Base-by-base conservation (phyloP, 2,113 vertebrate genomes). In the Psilopsiagon aymara region DNA sequence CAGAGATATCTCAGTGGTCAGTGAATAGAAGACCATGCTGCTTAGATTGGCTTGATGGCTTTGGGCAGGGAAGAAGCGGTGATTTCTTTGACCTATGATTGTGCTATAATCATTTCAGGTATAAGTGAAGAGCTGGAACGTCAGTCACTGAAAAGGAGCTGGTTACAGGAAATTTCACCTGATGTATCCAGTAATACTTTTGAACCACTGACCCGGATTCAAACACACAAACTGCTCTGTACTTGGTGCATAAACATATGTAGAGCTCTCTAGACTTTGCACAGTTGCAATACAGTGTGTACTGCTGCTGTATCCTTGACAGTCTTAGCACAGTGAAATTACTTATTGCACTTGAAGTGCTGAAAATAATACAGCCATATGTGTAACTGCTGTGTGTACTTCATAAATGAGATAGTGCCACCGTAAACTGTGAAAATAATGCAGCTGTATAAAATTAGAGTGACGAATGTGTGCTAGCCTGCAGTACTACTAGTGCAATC, bases 361-460 rank as follows among this genome's bases (percentile, higher is more conserved):
- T 74, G 89, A 90, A 96, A 95, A 96, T 96, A 94, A 96, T 95
- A 94, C 64, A 93, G 89, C 92, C 94, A 94, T 97, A 97, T 97
- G 95, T 87, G 79, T 90, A 97, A 94, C 91, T 96, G 95, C 96
- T 90, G 78, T 88, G 89, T 88, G 57, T 96, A 78, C 93, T 95
- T 96, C 97, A 96, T 92, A 96, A 94, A 94, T n/a, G 79, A 96
- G 84, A 94, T 39, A 44, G 87, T 94, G 60, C 52, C 68, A 87
- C 84, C 95, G 82, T 95, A 95, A 96, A 92, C 94, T 94, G 90
- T 96, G 95, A 97, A 96, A 96, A 94, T 90, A 88, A 96, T 53
- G 86, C 79, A 86, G 88, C 82, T 95, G 81, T 78, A 86, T 83
- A 77, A 93, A 95, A 92, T 87, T 17, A 92, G 62, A 94, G 85